phyloP scores from a whole-genome alignment of 2,888 invertebrate genomes.

The Apodemia zela region DNA sequence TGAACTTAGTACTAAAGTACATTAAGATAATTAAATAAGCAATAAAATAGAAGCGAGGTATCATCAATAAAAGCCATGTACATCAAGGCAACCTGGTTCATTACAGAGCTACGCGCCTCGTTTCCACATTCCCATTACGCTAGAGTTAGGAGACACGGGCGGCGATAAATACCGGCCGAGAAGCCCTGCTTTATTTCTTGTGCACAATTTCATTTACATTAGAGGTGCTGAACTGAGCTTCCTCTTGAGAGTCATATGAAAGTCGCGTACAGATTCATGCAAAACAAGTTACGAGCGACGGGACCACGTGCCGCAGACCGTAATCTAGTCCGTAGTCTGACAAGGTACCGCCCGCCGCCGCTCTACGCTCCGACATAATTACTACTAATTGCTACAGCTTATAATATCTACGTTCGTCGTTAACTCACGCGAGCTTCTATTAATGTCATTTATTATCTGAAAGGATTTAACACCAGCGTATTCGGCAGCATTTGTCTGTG shows the following conservation, averaged over 20 bases:
- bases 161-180: conserved; percentile 73
- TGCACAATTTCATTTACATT: conserved; percentile 79
- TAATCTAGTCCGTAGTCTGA: conserved; percentile 64
- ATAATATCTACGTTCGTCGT: conserved; percentile 62
- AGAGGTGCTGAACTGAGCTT: conserved; percentile 67
- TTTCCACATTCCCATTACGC: conserved; percentile 72
- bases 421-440: conserved; percentile 60
- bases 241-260: conserved; percentile 68
- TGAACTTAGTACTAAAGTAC: not conserved
- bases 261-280: conserved; percentile 73
- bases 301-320: conserved; percentile 60
- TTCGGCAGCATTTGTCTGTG: conserved; percentile 35
- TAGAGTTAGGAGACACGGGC: conserved; percentile 71
- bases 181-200: conserved; percentile 74
- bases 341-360: conserved; percentile 49
- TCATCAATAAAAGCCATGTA: conserved; percentile 73
- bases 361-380: conserved; percentile 65
- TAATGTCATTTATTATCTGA: conserved; percentile 55
- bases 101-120: conserved; percentile 60
- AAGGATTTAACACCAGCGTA: conserved; percentile 19
- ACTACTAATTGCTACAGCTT: conserved; percentile 72
- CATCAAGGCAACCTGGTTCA: conserved; percentile 70
- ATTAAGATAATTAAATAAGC: conserved; percentile 19
- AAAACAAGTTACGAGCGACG: conserved; percentile 69
- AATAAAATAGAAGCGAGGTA: conserved; percentile 40